A percentile compares a stretch with the other conserved stretches of the same genome.
These are phyloP conservation scores for Julus scandinavius DNA, from an alignment of 2,888 invertebrate species.

Conservation along the genomic window DNA sequence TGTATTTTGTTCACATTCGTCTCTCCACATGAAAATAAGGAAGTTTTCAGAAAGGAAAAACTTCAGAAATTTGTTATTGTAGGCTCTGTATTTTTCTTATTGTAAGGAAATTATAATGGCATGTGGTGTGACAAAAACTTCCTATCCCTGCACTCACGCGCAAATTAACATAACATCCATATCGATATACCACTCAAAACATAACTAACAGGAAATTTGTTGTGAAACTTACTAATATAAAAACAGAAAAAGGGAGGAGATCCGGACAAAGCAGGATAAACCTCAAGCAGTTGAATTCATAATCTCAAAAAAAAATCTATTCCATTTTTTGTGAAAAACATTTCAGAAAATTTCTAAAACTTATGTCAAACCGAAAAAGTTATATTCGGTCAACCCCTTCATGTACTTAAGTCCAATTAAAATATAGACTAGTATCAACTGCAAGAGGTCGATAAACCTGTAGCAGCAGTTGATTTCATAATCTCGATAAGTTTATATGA, in stretches of 20 bases:
- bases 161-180: not conserved
- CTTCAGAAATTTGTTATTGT: not conserved
- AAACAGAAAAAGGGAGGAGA: no score
- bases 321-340: no score
- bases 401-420: not conserved
- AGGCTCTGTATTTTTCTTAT: not conserved
- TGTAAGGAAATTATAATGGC: not conserved
- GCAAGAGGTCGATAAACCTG: slow-evolving; percentile 8
- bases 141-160: not conserved
- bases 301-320: no score
- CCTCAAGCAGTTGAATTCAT: no score
- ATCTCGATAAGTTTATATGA: slow-evolving; percentile 34
- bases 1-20: not conserved
- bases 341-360: no score
- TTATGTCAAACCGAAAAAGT: no score
- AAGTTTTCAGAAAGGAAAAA: not conserved
- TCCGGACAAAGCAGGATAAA: no score
- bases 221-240: no score
- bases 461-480: slow-evolving; percentile 7
- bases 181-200: not conserved
- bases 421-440: not conserved
- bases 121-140: not conserved
- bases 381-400: not conserved
- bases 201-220: not conserved
- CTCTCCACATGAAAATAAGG: not conserved